Conservation (phyloP, 1,140 invertebrate species). For the Cheumatopsyche charites region DNA sequence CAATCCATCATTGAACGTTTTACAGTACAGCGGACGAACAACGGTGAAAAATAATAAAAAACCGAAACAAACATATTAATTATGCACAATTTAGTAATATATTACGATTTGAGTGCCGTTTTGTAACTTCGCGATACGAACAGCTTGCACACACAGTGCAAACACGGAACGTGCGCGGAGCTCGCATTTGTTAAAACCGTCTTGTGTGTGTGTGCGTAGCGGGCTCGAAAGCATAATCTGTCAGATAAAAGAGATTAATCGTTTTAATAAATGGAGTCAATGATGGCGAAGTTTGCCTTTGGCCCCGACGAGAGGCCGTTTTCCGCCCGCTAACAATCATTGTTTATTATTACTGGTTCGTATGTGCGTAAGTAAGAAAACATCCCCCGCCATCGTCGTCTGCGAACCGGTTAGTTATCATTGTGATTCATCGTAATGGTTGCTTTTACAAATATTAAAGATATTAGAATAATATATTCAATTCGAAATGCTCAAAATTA, state of each 20-base stretch:
- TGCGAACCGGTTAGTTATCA: background rate
- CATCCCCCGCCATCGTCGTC: background rate
- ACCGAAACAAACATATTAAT: constrained; percentile 1
- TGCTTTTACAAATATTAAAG: too few species aligned
- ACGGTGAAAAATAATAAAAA: background rate
- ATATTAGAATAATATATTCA: too few species aligned
- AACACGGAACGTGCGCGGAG: too few species aligned
- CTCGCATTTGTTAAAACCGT: too few species aligned
- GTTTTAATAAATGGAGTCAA: constrained; percentile 31
- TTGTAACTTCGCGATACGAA: too few species aligned
- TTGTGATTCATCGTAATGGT: background rate
- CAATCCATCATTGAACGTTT: background rate
- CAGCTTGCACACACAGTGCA: too few species aligned
- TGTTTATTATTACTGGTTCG: constrained; percentile 1
- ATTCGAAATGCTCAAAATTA: too few species aligned
- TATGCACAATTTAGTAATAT: background rate
- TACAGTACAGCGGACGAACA: background rate
- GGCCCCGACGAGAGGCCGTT: background rate
- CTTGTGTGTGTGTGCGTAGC: background rate
- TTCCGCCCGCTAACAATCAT: background rate
- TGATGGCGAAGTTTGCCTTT: constrained; percentile 7
- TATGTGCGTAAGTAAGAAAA: background rate
- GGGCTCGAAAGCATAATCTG: constrained; percentile 19
- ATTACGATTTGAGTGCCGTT: too few species aligned
- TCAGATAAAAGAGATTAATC: constrained; percentile 31